Percentiles rank a stretch among this genome's conserved stretches.
phyloP scores from a whole-genome alignment of 2,888 invertebrate species.

The Hofmannophila pseudospretella region DNA sequence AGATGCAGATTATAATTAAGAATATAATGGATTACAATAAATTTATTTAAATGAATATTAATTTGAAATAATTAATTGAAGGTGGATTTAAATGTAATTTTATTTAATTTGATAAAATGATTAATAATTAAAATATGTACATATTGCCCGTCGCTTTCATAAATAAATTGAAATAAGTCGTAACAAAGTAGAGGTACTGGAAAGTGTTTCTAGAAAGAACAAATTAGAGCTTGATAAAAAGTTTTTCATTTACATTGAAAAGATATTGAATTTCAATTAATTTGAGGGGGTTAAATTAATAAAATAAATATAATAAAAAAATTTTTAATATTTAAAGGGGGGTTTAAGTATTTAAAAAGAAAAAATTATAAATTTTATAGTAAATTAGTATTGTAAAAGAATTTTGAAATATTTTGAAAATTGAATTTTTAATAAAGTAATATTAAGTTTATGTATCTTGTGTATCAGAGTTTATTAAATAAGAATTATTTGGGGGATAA shows the following conservation, averaged over 20 bases:
- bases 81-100: conserved; percentile 83
- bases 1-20: too few species aligned
- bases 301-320: conserved; percentile 60
- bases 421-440: too few species aligned
- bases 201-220: conserved; percentile 32
- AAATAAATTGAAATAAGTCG: conserved; percentile 85
- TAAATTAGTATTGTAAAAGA: too few species aligned
- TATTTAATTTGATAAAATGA: conserved; percentile 73
- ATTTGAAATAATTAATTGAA: conserved; percentile 64
- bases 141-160: conserved; percentile 89
- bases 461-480: conserved; percentile 84
- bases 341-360: too few species aligned
- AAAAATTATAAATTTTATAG: too few species aligned
- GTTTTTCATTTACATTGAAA: too few species aligned
- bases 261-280: too few species aligned
- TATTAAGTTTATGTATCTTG: too few species aligned
- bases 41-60: conserved; percentile 68
- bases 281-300: too few species aligned
- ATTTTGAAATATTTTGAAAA: too few species aligned
- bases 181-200: conserved; percentile 89
- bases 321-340: too few species aligned
- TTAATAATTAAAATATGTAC: conserved; percentile 83
- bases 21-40: conserved; percentile 83
- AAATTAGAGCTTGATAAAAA: too few species aligned
- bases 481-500: conserved; percentile 46